Evolutionary conservation across 2,888 invertebrate genomes (phyloP).

Genomic region (Plebejus anna): DNA sequence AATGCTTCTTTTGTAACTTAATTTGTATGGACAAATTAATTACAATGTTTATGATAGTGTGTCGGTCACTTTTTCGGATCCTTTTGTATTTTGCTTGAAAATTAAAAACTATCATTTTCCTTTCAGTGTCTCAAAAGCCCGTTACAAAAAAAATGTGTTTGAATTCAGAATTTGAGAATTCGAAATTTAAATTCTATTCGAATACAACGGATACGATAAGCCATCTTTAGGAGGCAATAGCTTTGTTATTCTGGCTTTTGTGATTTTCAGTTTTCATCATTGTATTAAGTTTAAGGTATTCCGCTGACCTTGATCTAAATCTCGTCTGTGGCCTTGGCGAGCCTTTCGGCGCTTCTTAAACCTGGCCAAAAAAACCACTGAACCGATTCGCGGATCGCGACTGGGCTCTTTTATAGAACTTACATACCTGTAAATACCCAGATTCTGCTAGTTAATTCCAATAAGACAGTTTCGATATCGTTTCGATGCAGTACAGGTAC

Average conservation of each 20-base stretch:
- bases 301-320: slow-evolving; percentile 20
- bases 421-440: neutral
- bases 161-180: neutral
- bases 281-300: neutral
- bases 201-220: neutral
- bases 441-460: neutral
- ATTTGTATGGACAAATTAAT: neutral
- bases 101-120: too few relatives aligned
- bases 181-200: neutral
- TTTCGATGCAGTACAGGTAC: too few relatives aligned
- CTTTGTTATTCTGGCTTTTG: neutral
- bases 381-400: neutral
- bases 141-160: neutral
- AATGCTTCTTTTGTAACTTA: neutral
- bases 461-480: neutral
- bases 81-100: too few relatives aligned
- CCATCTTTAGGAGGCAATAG: neutral
- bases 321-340: slow-evolving; percentile 20
- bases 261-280: slow-evolving; percentile 16
- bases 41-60: neutral
- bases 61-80: neutral
- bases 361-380: neutral
- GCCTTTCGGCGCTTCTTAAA: slow-evolving; percentile 26
- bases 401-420: slow-evolving; percentile 37
- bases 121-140: too few relatives aligned